Conservation (phyloP, 2,888 invertebrate genomes). For the Orgyia antiqua region DNA sequence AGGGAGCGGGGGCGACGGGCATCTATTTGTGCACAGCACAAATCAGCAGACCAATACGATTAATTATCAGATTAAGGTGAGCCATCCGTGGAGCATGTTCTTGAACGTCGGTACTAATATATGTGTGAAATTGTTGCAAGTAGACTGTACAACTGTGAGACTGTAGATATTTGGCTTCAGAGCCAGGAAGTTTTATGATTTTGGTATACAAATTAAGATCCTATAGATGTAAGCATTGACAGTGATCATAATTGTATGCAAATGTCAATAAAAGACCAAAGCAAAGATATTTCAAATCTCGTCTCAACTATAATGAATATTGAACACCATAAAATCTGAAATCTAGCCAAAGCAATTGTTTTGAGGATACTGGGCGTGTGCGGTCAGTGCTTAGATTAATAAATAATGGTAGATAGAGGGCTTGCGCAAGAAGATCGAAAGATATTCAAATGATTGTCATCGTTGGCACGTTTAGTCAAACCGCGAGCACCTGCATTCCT, state of each 20-base stretch:
- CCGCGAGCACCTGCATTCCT: slow-evolving; percentile 39
- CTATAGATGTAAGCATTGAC: slow-evolving; percentile 16
- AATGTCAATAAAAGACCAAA: no score
- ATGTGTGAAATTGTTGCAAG: slow-evolving; percentile 42
- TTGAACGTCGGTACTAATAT: slow-evolving; percentile 51
- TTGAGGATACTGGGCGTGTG: no score
- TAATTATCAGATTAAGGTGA: slow-evolving; percentile 78
- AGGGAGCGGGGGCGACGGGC: slow-evolving; percentile 44
- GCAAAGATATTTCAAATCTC: background rate
- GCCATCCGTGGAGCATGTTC: slow-evolving; percentile 59
- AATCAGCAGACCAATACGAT: slow-evolving; percentile 75
- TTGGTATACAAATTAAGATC: slow-evolving; percentile 16
- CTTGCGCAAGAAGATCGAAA: slow-evolving; percentile 48
- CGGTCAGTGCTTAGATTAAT: slow-evolving; percentile 47
- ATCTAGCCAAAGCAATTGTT: slow-evolving; percentile 32
- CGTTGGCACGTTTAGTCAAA: slow-evolving; percentile 40
- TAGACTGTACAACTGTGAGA: slow-evolving; percentile 32
- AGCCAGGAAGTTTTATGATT: slow-evolving; percentile 26
- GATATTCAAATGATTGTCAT: slow-evolving; percentile 52
- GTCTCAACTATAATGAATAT: slow-evolving; percentile 19
- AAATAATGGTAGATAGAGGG: slow-evolving; percentile 50
- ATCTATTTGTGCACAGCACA: slow-evolving; percentile 74
- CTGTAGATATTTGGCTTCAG: slow-evolving; percentile 30
- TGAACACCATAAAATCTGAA: slow-evolving; percentile 26
- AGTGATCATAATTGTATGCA: background rate